Conservation (phyloP, 2,113 vertebrate species). For the Melospiza melodia region DNA sequence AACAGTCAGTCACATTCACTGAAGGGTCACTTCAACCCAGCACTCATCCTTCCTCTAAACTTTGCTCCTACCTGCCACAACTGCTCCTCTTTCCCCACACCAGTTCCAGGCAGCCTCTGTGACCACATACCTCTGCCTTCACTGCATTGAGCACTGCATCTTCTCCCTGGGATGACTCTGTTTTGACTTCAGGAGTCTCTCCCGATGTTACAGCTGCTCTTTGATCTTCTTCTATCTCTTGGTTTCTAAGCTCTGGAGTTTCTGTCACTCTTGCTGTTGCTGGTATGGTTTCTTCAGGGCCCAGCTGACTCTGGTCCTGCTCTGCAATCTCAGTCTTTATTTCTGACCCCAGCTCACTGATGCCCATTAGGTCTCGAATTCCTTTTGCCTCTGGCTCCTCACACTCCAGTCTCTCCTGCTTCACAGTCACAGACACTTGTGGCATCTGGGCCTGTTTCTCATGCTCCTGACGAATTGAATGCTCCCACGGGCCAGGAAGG, state of each 20-base stretch:
- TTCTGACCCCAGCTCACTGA: slow-evolving; percentile 72
- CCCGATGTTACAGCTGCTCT: slow-evolving; percentile 30
- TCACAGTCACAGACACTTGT: slow-evolving; percentile 76
- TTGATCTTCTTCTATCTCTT: slow-evolving; percentile 72
- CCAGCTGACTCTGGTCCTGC: slow-evolving; percentile 70
- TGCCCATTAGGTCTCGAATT: slow-evolving; percentile 74
- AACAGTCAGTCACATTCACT: slow-evolving; percentile 27
- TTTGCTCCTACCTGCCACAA: slow-evolving; percentile 32
- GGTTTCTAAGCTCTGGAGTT: slow-evolving; percentile 72
- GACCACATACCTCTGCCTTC: slow-evolving; percentile 78
- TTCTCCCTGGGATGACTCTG: slow-evolving; percentile 63
- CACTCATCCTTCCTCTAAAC: slow-evolving; percentile 41
- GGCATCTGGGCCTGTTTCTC: slow-evolving; percentile 73
- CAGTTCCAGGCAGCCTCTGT: slow-evolving; percentile 27
- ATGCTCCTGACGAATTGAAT: slow-evolving; percentile 76
- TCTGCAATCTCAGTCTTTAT: slow-evolving; percentile 78
- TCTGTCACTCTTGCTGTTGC: slow-evolving; percentile 60
- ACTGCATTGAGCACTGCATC: slow-evolving; percentile 64
- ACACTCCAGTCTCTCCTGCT: slow-evolving; percentile 77
- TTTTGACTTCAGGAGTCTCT: slow-evolving; percentile 70
- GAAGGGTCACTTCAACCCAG: slow-evolving; percentile 38
- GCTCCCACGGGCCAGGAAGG: slow-evolving; percentile 91
- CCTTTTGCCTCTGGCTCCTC: slow-evolving; percentile 78
- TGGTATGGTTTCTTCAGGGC: slow-evolving; percentile 58
- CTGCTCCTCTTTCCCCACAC: slow-evolving; percentile 30